These are phyloP conservation scores for Glomeris marginata DNA, from an alignment of 2,888 invertebrate genomes.

Conservation along the genomic window DNA sequence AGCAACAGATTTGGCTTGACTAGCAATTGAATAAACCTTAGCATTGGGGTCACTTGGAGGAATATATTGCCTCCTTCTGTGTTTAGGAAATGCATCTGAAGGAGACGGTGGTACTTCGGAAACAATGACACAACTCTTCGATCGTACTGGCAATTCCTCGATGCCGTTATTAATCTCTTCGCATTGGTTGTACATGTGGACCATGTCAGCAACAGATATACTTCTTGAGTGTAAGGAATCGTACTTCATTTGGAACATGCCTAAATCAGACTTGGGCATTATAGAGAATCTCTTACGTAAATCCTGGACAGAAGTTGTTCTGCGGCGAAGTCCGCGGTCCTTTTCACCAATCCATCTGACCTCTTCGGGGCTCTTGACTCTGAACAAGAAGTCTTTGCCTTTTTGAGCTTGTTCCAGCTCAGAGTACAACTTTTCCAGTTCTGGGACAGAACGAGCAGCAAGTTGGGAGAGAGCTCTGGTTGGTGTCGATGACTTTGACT, in stretches of 20 bases:
- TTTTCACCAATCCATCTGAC: conserved; percentile 52
- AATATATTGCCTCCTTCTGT: no score
- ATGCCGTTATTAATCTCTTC: not conserved
- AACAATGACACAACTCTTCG: no score
- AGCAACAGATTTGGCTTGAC: no score
- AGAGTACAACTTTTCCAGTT: conserved; percentile 55
- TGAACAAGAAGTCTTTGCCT: conserved; percentile 68
- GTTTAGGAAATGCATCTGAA: no score
- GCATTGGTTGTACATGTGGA: conserved; percentile 10
- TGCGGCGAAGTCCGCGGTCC: conserved; percentile 60
- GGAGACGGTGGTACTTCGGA: no score
- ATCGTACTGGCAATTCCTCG: no score
- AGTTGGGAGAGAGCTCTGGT: not conserved
- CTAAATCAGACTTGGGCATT: not conserved
- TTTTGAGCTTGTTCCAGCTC: conserved; percentile 63
- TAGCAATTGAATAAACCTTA: no score
- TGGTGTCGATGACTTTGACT: not conserved
- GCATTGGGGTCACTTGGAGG: no score
- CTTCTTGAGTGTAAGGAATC: not conserved
- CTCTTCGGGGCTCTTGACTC: conserved; percentile 54
- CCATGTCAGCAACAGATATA: conserved; percentile 11
- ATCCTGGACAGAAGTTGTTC: conserved; percentile 77
- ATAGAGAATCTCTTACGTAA: conserved; percentile 35
- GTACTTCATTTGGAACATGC: not conserved
- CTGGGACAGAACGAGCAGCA: conserved; percentile 27